These are phyloP conservation scores for Uloborus diversus DNA, from an alignment of 1,140 invertebrate species.

Conservation along the genomic window DNA sequence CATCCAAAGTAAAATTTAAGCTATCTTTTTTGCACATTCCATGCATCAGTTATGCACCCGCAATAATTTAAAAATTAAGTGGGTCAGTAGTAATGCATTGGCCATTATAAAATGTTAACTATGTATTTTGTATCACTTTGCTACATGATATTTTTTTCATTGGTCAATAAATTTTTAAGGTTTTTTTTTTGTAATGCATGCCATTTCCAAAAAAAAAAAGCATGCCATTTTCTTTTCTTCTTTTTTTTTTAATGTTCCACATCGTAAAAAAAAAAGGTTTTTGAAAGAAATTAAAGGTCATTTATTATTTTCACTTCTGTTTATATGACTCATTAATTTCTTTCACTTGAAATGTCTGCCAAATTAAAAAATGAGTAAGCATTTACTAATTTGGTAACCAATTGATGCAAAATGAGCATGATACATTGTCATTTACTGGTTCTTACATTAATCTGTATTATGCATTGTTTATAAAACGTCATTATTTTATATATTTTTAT, in stretches of 20 bases:
- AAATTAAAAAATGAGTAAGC: no score
- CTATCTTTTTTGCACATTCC: background rate
- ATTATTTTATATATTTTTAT: no score
- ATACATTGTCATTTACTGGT: no score
- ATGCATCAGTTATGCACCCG: background rate
- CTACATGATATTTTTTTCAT: background rate
- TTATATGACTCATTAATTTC: background rate
- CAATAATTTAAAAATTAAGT: background rate
- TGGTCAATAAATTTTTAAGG: background rate
- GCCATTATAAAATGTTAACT: background rate
- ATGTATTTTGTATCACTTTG: background rate
- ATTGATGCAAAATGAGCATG: no score
- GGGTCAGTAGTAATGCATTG: background rate
- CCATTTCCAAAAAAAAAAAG: background rate
- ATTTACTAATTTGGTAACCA: no score
- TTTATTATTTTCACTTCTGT: background rate
- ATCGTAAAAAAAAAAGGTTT: no score
- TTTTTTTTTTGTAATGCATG: background rate
- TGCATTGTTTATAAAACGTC: no score
- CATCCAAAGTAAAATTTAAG: background rate
- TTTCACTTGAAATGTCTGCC: background rate
- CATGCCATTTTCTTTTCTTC: background rate
- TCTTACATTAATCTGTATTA: no score
- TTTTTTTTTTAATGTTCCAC: background rate
- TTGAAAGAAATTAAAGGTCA: background rate